Evolutionary conservation across 2,113 vertebrate species (phyloP).

Genomic region (Bucco capensis): DNA sequence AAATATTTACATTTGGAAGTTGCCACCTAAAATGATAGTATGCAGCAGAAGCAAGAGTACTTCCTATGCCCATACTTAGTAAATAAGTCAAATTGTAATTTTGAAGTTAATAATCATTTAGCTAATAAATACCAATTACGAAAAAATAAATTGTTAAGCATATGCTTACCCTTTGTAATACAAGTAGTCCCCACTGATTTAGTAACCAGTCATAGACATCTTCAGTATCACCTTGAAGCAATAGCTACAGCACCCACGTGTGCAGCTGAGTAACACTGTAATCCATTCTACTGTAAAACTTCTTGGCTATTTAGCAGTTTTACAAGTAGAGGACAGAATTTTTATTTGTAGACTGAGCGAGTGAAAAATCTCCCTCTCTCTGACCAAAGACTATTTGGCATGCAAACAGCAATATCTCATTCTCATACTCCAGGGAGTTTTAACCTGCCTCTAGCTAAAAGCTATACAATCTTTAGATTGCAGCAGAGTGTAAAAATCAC

Average conservation of each 20-base stretch:
- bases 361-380: constrained; percentile 9
- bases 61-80: not conserved
- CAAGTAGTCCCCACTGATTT: not conserved
- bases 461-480: constrained; percentile 48
- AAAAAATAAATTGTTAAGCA: not conserved
- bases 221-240: not conserved
- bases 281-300: not conserved
- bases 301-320: not conserved
- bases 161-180: not conserved
- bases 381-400: constrained; percentile 41
- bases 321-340: constrained; percentile 11
- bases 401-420: constrained; percentile 24
- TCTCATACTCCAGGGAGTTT: constrained; percentile 38
- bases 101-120: not conserved
- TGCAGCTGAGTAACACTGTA: not conserved
- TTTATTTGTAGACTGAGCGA: not conserved
- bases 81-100: not conserved
- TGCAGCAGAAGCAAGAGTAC: not conserved
- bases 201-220: not conserved
- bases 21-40: not conserved
- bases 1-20: not conserved
- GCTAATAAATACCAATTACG: not conserved
- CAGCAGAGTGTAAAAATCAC: constrained; percentile 61
- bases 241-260: not conserved
- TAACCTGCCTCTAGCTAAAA: constrained; percentile 64